Conservation (phyloP, 2,797 vertebrate genomes). For the Argyrosomus regius region DNA sequence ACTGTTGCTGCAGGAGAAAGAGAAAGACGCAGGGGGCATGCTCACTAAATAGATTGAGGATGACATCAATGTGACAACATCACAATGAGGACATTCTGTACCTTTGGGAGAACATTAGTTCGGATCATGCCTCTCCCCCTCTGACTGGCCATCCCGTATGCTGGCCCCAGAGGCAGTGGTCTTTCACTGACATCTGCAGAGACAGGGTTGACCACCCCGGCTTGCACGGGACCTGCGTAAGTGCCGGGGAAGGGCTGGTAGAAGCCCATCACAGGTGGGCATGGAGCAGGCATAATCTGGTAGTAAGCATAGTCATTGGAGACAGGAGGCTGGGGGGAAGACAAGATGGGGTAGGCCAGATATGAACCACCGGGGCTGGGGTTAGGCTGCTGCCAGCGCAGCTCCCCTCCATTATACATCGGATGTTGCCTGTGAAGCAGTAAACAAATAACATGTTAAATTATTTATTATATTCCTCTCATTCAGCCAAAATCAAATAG, state of each 20-base stretch:
- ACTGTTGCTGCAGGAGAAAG: constrained; percentile 66
- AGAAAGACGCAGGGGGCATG: neutral
- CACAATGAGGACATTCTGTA: constrained; percentile 59
- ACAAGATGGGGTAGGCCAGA: constrained; percentile 96
- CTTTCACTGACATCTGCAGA: constrained; percentile 91
- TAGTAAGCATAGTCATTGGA: constrained; percentile 96
- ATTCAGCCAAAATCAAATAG: neutral
- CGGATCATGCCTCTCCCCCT: constrained; percentile 89
- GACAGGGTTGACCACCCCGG: constrained; percentile 88
- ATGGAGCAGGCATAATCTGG: constrained; percentile 97
- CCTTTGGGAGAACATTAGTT: constrained; percentile 89
- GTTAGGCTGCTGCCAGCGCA: constrained; percentile 97
- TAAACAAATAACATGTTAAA: constrained; percentile 20
- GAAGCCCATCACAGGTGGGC: constrained; percentile 97
- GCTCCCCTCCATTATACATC: constrained; percentile 92
- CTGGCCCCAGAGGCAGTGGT: constrained; percentile 84
- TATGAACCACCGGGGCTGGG: constrained; percentile 92
- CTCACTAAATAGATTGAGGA: neutral
- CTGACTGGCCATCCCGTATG: constrained; percentile 87
- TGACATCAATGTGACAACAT: neutral
- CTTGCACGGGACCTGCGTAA: constrained; percentile 90
- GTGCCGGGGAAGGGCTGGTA: constrained; percentile 94
- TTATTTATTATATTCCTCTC: neutral
- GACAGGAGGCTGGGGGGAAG: constrained; percentile 93
- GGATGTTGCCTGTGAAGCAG: constrained; percentile 90